phyloP scores from a whole-genome alignment of 1,140 invertebrate species.

The Idris sp. region DNA sequence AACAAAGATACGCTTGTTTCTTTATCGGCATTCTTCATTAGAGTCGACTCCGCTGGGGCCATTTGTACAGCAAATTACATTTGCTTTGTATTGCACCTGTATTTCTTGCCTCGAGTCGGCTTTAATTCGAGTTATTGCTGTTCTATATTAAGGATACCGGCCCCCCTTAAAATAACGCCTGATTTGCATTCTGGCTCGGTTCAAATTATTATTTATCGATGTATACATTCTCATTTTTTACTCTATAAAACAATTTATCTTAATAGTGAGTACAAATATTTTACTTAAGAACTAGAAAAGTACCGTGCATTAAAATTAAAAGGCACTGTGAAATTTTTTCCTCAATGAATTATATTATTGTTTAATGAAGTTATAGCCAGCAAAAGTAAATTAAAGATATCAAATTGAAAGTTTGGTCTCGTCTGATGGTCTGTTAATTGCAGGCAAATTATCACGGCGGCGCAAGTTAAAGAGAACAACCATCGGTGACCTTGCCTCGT shows the following conservation, averaged over 20 bases:
- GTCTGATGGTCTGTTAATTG: constrained; percentile 50
- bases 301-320: too few relatives aligned
- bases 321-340: too few relatives aligned
- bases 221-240: too few relatives aligned
- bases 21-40: constrained; percentile 55
- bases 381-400: too few relatives aligned
- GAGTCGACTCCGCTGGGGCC: constrained; percentile 13
- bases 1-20: constrained; percentile 54
- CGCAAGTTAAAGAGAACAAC: constrained; percentile 40
- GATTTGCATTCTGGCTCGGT: too few relatives aligned
- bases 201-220: too few relatives aligned
- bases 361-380: too few relatives aligned
- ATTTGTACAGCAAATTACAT: constrained; percentile 7
- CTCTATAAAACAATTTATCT: too few relatives aligned
- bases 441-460: constrained; percentile 54
- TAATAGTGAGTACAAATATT: too few relatives aligned
- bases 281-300: too few relatives aligned
- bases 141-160: constrained; percentile 11
- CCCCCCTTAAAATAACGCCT: constrained; percentile 3
- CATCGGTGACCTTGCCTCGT: constrained; percentile 54
- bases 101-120: constrained; percentile 15
- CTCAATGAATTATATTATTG: too few relatives aligned
- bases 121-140: constrained; percentile 27
- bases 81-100: constrained; percentile 19
- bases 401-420: too few relatives aligned